A percentile compares a stretch with the other conserved stretches of the same genome.
Conservation (phyloP, 2,888 invertebrate species). For the Erebia epiphron region DNA sequence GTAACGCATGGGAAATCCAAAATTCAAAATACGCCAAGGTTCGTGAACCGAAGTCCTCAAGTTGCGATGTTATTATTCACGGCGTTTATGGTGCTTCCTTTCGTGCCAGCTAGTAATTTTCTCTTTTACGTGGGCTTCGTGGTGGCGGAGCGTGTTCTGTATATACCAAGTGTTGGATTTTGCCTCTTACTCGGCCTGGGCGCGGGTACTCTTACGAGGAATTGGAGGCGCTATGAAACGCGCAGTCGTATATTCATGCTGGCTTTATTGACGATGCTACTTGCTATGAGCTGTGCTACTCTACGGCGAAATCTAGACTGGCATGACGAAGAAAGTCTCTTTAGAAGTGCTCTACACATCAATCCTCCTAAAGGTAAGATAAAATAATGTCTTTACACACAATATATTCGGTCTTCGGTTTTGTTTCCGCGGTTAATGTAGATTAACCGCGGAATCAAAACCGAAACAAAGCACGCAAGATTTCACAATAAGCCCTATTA, state of each 20-base stretch:
- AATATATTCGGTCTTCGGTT: no score
- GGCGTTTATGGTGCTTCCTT: conserved; percentile 93
- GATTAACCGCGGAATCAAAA: background rate
- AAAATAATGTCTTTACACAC: no score
- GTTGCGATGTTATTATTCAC: conserved; percentile 84
- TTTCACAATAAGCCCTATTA: background rate
- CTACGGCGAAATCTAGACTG: conserved; percentile 94
- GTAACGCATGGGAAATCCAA: conserved; percentile 59
- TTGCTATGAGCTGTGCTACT: conserved; percentile 90
- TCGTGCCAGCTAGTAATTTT: conserved; percentile 97
- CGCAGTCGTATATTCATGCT: conserved; percentile 71
- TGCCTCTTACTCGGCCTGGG: conserved; percentile 94
- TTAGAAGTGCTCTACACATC: conserved; percentile 93
- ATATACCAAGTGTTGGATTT: conserved; percentile 97
- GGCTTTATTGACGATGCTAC: conserved; percentile 82
- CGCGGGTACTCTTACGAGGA: conserved; percentile 73
- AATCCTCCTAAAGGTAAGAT: conserved; percentile 98
- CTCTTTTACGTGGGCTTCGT: conserved; percentile 99
- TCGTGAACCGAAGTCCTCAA: conserved; percentile 68
- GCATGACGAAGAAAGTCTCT: conserved; percentile 96
- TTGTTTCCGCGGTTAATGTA: no score
- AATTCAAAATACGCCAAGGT: conserved; percentile 55
- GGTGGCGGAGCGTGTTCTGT: conserved; percentile 97
- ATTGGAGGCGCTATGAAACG: conserved; percentile 71
- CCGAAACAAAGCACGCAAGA: no score